Percentiles rank a stretch among this genome's conserved stretches.
These are phyloP conservation scores for Leptoclinus maculatus DNA, from an alignment of 2,797 vertebrate species.

Conservation along the genomic window DNA sequence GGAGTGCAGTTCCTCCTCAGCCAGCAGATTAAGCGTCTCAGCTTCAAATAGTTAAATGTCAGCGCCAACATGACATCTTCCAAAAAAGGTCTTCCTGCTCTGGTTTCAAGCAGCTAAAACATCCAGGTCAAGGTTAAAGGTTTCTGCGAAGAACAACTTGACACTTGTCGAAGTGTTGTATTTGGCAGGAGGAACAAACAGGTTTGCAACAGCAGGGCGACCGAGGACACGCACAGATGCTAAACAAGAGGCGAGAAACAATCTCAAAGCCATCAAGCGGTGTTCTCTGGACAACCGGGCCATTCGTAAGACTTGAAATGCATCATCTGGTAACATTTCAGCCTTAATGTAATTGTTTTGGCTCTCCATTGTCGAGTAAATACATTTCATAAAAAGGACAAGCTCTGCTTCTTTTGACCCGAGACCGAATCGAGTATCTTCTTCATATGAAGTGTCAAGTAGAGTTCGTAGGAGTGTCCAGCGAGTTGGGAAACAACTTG, in stretches of 20 bases:
- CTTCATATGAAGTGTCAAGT: neutral
- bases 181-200: slow-evolving; percentile 3
- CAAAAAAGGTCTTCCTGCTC: slow-evolving; percentile 20
- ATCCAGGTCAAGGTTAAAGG: slow-evolving; percentile 15
- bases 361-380: neutral
- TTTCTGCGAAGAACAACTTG: neutral
- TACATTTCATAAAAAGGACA: neutral
- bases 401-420: neutral
- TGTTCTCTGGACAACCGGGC: too few species aligned
- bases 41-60: slow-evolving; percentile 11
- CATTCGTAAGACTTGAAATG: neutral
- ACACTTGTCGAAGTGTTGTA: neutral
- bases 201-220: neutral
- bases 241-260: neutral
- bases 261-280: neutral
- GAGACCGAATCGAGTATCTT: neutral
- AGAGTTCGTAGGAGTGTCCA: slow-evolving; percentile 11
- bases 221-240: neutral
- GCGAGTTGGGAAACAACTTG: neutral
- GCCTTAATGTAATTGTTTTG: neutral
- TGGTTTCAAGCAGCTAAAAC: slow-evolving; percentile 33
- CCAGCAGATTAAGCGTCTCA: neutral
- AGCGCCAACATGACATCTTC: slow-evolving; percentile 8
- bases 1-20: slow-evolving; percentile 57
- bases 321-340: too few species aligned